Percentiles rank a stretch among this genome's conserved stretches.
Conservation (phyloP, 2,888 invertebrate species). For the Podotricha telesiphe region DNA sequence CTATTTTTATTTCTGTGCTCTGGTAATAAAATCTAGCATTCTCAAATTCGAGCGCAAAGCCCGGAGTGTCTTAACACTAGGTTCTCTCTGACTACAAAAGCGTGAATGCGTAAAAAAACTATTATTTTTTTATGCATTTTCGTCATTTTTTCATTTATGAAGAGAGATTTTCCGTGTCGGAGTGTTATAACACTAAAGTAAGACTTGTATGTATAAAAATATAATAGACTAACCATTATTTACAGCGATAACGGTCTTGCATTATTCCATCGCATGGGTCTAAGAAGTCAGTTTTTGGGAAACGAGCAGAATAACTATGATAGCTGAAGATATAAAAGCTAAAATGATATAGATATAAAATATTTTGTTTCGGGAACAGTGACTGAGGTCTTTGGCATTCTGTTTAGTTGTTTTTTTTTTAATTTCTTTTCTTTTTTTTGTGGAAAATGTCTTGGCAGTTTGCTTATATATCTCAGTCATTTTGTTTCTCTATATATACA, state of each 20-base stretch:
- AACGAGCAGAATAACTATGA: constrained; percentile 54
- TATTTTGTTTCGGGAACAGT: constrained; percentile 1
- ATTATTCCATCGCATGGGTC: constrained; percentile 55
- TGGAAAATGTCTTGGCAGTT: neutral
- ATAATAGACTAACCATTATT: constrained; percentile 35
- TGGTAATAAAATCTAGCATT: too few relatives aligned
- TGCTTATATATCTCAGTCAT: constrained; percentile 17
- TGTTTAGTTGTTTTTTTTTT: neutral
- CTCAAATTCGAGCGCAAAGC: too few relatives aligned
- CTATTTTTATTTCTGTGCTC: too few relatives aligned
- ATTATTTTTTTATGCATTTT: too few relatives aligned
- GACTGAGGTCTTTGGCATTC: constrained; percentile 7
- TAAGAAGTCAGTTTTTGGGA: constrained; percentile 54
- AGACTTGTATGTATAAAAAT: neutral
- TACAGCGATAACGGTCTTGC: constrained; percentile 56
- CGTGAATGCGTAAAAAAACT: too few relatives aligned
- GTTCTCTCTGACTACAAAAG: too few relatives aligned
- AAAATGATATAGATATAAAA: constrained; percentile 8
- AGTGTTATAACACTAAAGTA: neutral
- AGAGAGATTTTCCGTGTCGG: too few relatives aligned
- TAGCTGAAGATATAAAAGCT: constrained; percentile 50
- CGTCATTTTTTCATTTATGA: too few relatives aligned
- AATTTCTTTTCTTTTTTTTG: neutral
- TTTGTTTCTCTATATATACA: constrained; percentile 17
- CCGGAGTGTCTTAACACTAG: too few relatives aligned